Percentiles rank a stretch among this genome's conserved stretches.
Conservation (phyloP, 2,888 invertebrate genomes). For the Andrena bicolor region DNA sequence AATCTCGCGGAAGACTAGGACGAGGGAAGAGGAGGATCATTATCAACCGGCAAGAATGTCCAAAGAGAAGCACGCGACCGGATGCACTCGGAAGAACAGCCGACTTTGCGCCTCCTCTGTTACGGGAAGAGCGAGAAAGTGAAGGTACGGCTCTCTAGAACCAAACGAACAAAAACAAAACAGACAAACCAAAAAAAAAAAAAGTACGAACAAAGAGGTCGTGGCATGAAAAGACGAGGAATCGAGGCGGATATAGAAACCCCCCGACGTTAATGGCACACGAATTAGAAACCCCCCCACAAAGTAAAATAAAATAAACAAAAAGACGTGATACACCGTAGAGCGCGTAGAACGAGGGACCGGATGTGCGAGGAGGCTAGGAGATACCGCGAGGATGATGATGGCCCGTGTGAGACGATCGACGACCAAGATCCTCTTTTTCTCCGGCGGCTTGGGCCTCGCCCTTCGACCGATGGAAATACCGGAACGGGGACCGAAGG, state of each 20-base stretch:
- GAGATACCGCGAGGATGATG: neutral
- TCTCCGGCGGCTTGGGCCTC: slow-evolving; percentile 13
- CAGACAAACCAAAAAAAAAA: neutral
- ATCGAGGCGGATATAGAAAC: slow-evolving; percentile 15
- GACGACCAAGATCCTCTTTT: slow-evolving; percentile 33
- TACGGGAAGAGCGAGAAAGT: neutral
- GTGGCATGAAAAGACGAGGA: slow-evolving; percentile 21
- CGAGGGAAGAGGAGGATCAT: slow-evolving; percentile 25
- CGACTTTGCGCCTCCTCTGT: slow-evolving; percentile 1
- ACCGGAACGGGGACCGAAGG: slow-evolving; percentile 27
- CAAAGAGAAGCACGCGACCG: slow-evolving; percentile 12
- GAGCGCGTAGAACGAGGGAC: neutral
- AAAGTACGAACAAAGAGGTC: slow-evolving; percentile 3
- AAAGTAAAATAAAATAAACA: neutral
- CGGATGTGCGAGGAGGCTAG: neutral
- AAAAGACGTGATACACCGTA: neutral
- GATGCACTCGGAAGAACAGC: neutral
- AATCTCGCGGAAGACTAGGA: slow-evolving; percentile 1
- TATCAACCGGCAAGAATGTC: slow-evolving; percentile 20
- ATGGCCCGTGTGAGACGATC: neutral
- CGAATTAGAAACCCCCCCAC: slow-evolving; percentile 14
- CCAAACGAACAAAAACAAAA: slow-evolving; percentile 11
- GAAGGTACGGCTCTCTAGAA: slow-evolving; percentile 54
- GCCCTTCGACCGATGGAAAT: neutral
- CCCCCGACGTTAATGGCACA: slow-evolving; percentile 31